Base-by-base conservation (phyloP, 2,888 invertebrate genomes). In the Acronicta psi region DNA sequence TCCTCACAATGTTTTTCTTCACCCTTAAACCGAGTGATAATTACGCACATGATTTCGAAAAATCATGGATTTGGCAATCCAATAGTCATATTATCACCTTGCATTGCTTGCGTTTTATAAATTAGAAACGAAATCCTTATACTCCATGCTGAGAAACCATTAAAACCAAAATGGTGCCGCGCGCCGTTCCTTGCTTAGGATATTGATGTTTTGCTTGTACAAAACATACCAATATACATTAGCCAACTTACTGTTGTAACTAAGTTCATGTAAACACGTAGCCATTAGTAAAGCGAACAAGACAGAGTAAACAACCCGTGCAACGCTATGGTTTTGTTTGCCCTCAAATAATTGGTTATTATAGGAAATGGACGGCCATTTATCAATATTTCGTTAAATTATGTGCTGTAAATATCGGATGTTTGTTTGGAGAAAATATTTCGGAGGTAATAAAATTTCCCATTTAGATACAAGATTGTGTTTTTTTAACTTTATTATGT, bases 331-430 rank as follows among this genome's bases (percentile, higher is more conserved):
- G 46, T 55, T 41, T 52, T 65, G 59, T 74, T 58, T 66, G 23
- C 18, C 10, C 46, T 46, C 58, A 58, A 70, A 74, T 75, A 58
- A 59, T 61, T 45, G 54, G 49, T 66, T 58, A 66, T 71, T 69
- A 66, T 55, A 47, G 61, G 50, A 54, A 73, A 69, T 63, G 41
- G 70, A 13, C 8, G 14, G 64, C 50, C 1, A 69, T 66, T 38
- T 70, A 53, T 67, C 66, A 67, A 70, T 52, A 70, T 58, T 70
- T 52, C 46, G 71, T 34, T 45, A 58, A 70, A 43, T 70, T 64
- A 64, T 65, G 43, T 20, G 17, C 56, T 50, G 34, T 37, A 69
- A 50, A 65, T 38, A 42, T 13, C 16, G 70, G 37, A 29, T 56
- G 50, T 55, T n/a, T 69, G 41, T 50, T 40, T 43, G 46, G 36